Conservation (phyloP, 2,113 vertebrate species). For the Anarhynchus alexandrinus region DNA sequence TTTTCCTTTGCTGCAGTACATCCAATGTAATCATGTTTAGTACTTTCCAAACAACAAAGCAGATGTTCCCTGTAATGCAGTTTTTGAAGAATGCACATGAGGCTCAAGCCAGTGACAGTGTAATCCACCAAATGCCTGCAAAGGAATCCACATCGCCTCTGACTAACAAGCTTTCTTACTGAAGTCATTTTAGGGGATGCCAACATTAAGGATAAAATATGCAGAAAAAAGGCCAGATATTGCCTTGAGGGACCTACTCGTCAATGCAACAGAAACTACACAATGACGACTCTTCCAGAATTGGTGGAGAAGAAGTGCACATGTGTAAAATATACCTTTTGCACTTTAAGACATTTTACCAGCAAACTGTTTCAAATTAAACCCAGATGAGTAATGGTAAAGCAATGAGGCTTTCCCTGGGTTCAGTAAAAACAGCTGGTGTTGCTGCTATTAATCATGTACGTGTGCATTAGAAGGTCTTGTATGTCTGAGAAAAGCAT, state of each 20-base stretch:
- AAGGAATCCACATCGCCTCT: slow-evolving; percentile 33
- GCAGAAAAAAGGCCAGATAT: neutral
- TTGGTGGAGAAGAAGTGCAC: too few relatives aligned
- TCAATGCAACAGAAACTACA: too few relatives aligned
- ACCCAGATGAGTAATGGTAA: slow-evolving; percentile 29
- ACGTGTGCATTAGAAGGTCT: neutral
- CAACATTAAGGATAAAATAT: slow-evolving; percentile 51
- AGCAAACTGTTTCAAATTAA: slow-evolving; percentile 42
- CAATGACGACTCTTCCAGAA: too few relatives aligned
- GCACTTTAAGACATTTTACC: slow-evolving; percentile 19
- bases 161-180: slow-evolving; percentile 60
- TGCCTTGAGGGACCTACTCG: neutral
- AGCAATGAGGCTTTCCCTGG: neutral
- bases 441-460: slow-evolving; percentile 27
- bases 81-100: slow-evolving; percentile 52
- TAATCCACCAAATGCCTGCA: slow-evolving; percentile 52
- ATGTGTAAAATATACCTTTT: slow-evolving; percentile 34
- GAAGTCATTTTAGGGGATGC: slow-evolving; percentile 59
- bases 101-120: slow-evolving; percentile 39
- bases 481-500: slow-evolving; percentile 4
- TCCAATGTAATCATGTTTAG: slow-evolving; percentile 6
- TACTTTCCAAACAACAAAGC: slow-evolving; percentile 64
- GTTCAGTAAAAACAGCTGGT: slow-evolving; percentile 42
- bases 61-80: slow-evolving; percentile 56
- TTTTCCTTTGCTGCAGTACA: slow-evolving; percentile 21